Conservation (phyloP, 2,888 invertebrate species). For the Melikaiella ostensackeni region DNA sequence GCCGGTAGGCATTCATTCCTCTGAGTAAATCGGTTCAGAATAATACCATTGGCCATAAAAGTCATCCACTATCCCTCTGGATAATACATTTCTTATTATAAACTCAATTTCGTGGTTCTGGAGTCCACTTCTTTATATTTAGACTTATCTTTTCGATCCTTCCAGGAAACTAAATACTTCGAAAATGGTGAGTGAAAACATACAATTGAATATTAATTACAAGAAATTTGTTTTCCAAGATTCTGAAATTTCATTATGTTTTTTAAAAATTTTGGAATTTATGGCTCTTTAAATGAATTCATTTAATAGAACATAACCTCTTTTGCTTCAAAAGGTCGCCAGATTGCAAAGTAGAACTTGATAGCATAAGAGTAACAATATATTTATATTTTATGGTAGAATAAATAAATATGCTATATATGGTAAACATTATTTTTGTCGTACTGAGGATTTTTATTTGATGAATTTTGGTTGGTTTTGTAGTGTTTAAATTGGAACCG, state of each 20-base stretch:
- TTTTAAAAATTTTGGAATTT: background rate
- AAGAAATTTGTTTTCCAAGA: background rate
- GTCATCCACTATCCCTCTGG: background rate
- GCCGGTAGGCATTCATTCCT: background rate
- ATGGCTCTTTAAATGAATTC: background rate
- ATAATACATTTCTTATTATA: background rate
- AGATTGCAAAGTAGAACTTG: background rate
- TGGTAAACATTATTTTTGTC: background rate
- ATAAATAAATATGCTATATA: background rate
- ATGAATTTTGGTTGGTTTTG: background rate
- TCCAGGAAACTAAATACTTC: background rate
- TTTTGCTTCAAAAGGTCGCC: background rate
- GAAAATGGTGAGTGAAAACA: conserved; percentile 17
- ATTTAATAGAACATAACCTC: background rate
- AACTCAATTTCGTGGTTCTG: conserved; percentile 6
- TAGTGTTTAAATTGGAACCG: background rate
- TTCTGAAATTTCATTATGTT: background rate
- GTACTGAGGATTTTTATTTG: background rate
- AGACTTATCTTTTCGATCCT: background rate
- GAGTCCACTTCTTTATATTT: background rate
- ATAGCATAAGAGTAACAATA: background rate
- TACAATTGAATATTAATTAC: background rate
- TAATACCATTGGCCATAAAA: background rate
- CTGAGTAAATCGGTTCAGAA: background rate
- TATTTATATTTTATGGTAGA: background rate